Conservation (phyloP, 2,888 invertebrate species). For the Notocelia uddmanniana region DNA sequence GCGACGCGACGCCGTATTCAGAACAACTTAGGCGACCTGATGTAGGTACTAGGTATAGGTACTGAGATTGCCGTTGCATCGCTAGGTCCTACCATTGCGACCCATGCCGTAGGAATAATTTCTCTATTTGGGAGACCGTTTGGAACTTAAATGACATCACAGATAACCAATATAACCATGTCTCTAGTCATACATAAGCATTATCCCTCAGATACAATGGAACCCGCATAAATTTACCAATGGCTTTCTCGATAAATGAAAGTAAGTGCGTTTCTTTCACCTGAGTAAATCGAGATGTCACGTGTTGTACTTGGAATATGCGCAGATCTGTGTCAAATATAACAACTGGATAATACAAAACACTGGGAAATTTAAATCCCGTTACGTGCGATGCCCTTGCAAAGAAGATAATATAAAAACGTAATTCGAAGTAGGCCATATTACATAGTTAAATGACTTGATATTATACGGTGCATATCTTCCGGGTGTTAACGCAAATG, state of each 20-base stretch:
- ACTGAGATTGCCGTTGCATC: too few species aligned
- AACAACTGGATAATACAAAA: constrained; percentile 16
- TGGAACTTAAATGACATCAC: constrained; percentile 17
- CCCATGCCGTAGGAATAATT: not conserved
- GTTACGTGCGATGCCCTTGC: constrained; percentile 16
- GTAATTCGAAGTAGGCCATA: not conserved
- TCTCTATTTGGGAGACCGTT: not conserved
- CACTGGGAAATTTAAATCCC: constrained; percentile 25
- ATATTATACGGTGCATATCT: constrained; percentile 22
- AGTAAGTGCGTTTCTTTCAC: constrained; percentile 58
- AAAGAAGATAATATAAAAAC: not conserved
- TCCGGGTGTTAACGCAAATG: constrained; percentile 40
- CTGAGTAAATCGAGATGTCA: constrained; percentile 44
- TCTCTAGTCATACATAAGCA: constrained; percentile 49
- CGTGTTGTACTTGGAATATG: constrained; percentile 37
- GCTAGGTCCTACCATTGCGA: not conserved
- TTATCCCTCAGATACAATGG: constrained; percentile 57
- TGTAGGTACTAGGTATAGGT: too few species aligned
- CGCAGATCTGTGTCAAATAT: constrained; percentile 30
- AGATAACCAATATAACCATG: not conserved
- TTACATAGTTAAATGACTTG: not conserved
- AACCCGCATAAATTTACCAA: constrained; percentile 57
- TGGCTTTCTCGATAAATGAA: constrained; percentile 63
- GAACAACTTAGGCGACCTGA: too few species aligned
- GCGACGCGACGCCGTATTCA: too few species aligned